Evolutionary conservation across 1,140 invertebrate genomes (phyloP).

Genomic region (Leptestheria dahalacensis): DNA sequence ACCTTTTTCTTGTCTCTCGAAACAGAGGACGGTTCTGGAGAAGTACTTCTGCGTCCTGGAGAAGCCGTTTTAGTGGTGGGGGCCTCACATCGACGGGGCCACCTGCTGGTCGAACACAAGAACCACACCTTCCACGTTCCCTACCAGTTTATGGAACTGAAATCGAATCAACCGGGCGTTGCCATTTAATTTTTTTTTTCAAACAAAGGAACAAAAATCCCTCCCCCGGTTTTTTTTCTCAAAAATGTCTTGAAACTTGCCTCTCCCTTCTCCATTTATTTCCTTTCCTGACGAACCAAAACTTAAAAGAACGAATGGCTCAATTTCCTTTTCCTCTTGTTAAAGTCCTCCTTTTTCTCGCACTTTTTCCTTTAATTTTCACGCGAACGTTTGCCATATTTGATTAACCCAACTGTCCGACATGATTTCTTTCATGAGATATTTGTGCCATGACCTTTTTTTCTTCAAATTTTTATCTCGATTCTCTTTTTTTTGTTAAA

Average conservation of each 20-base stretch:
- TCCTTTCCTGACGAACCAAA: background rate
- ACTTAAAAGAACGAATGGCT: background rate
- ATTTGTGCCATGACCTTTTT: too few species aligned
- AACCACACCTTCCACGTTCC: slow-evolving; percentile 65
- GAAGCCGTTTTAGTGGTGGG: slow-evolving; percentile 68
- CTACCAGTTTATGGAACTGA: slow-evolving; percentile 69
- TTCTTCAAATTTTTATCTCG: too few species aligned
- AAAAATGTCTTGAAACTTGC: too few species aligned
- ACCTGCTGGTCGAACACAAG: slow-evolving; percentile 67
- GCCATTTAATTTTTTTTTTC: slow-evolving; percentile 5
- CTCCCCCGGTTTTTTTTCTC: too few species aligned
- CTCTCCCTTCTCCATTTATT: background rate
- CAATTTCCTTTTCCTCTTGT: background rate
- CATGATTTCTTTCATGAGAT: background rate
- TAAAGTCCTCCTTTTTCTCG: background rate
- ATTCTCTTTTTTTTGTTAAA: too few species aligned
- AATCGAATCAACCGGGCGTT: slow-evolving; percentile 28
- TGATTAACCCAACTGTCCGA: background rate
- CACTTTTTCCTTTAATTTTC: background rate
- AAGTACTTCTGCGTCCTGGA: slow-evolving; percentile 53
- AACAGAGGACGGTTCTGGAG: slow-evolving; percentile 40
- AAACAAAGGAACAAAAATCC: background rate
- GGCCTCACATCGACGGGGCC: slow-evolving; percentile 58
- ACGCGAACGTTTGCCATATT: background rate
- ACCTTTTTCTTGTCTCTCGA: background rate